A percentile compares a stretch with the other conserved stretches of the same genome.
Evolutionary conservation across 2,797 vertebrate species (phyloP).

Genomic region (Cygnus olor): DNA sequence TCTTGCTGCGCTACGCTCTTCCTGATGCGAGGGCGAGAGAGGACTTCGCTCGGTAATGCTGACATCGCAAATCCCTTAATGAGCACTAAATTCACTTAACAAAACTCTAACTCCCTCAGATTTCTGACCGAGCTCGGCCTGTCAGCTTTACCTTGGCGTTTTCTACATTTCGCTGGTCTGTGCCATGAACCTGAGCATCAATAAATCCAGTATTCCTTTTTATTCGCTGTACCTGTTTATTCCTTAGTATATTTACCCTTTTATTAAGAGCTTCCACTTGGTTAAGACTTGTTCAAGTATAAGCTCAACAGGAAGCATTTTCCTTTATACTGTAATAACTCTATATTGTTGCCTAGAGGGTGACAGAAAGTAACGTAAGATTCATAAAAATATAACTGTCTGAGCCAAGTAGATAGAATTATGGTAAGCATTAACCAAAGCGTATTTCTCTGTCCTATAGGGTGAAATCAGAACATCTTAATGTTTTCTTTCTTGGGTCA

Average conservation of each 20-base stretch:
- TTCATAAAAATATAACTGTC: conserved; percentile 76
- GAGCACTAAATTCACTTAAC: conserved; percentile 65
- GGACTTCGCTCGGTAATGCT: conserved; percentile 63
- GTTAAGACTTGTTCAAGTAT: conserved; percentile 54
- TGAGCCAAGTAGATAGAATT: conserved; percentile 73
- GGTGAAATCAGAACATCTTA: conserved; percentile 72
- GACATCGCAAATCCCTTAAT: conserved; percentile 63
- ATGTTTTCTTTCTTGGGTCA: conserved; percentile 70
- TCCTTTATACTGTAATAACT: conserved; percentile 74
- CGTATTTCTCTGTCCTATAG: conserved; percentile 63
- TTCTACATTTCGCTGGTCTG: not conserved
- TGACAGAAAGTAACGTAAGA: conserved; percentile 72
- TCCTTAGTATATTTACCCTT: conserved; percentile 58
- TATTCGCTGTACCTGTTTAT: conserved; percentile 60
- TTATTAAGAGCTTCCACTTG: conserved; percentile 67
- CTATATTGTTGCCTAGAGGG: conserved; percentile 76
- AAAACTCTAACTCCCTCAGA: conserved; percentile 61
- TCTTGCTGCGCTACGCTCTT: conserved; percentile 56
- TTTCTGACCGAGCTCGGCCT: not conserved
- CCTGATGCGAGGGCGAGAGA: conserved; percentile 23
- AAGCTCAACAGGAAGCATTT: conserved; percentile 67
- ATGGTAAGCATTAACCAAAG: conserved; percentile 68
- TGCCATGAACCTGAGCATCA: not conserved
- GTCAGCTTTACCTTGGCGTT: not conserved
- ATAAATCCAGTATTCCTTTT: conserved; percentile 32